Base-by-base conservation (phyloP, 1,140 invertebrate genomes). In the Sycophila sp. region DNA sequence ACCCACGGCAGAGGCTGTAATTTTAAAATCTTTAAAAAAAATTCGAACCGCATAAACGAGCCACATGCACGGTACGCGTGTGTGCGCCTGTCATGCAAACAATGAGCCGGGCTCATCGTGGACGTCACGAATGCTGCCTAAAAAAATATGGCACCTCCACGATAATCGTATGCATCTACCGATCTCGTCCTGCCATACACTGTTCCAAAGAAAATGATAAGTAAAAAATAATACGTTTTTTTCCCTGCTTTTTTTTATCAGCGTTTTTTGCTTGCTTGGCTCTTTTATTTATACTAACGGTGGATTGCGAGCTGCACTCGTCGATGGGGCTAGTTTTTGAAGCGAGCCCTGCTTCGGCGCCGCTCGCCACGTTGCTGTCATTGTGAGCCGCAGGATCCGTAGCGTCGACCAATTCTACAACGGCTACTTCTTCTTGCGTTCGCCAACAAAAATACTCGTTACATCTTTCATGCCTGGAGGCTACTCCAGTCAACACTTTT, bases 261-360 rank as follows among this genome's bases (percentile, higher is more conserved):
- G n/a, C n/a, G n/a, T 58, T 53, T 10, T 19, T 40, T 49, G 42
- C 13, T 40, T 59, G 56, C 22, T 36, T 56, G 30, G 4, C 17
- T 34, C n/a, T n/a, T 1, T 56, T 34, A 74, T 75, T 74, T 77
- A 84, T 86, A 86, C 85, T 86, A 86, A 86, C 85, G 77, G 82
- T 86, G 73, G 75, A 75, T 59, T 81, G 83, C 75, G 77, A 80
- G 73, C 74, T 79, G 76, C 72, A 76, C 73, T 82, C 80, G 32
- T 86, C 83, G 77, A 78, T 75, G 74, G 73, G 75, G 75, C 77
- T 80, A 69, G 75, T 79, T 76, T 79, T 79, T 32, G 80, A 81
- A 82, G 76, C 78, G 78, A 82, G 74, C 73, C 76, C 81, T 76
- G 73, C 75, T 79, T 81, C 78, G 28, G 72, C 51, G 71, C 77